Conservation (phyloP, 2,888 invertebrate genomes). For the Tetramorium bicarinatum region DNA sequence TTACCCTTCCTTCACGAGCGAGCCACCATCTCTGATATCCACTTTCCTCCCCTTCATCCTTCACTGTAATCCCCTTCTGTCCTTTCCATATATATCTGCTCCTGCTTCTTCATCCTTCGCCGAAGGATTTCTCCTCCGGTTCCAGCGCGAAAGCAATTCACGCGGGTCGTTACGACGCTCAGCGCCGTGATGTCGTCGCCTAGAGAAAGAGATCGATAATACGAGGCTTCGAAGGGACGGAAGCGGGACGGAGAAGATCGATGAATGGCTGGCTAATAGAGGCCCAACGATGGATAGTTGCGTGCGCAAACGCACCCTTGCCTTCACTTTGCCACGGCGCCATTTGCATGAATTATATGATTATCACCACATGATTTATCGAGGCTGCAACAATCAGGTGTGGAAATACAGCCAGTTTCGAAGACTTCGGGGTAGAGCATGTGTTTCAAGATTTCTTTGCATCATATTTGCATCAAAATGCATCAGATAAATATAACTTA, state of each 20-base stretch:
- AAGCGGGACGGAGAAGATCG: slow-evolving; percentile 68
- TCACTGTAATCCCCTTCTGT: slow-evolving; percentile 11
- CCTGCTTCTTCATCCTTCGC: slow-evolving; percentile 9
- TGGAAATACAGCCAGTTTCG: slow-evolving; percentile 4
- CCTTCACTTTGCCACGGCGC: slow-evolving; percentile 12
- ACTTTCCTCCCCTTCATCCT: slow-evolving; percentile 17
- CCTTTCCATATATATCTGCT: slow-evolving; percentile 27
- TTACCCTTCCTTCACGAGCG: not conserved
- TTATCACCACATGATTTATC: slow-evolving; percentile 65
- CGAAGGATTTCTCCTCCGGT: slow-evolving; percentile 18
- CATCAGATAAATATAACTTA: not conserved
- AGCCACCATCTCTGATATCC: slow-evolving; percentile 21
- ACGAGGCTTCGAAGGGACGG: slow-evolving; percentile 57
- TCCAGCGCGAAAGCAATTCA: not conserved
- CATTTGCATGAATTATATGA: slow-evolving; percentile 48
- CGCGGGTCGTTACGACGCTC: slow-evolving; percentile 27
- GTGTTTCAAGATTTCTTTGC: not conserved
- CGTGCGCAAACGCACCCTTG: slow-evolving; percentile 33
- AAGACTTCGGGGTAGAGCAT: not conserved
- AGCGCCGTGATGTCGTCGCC: slow-evolving; percentile 43
- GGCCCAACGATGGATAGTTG: slow-evolving; percentile 63
- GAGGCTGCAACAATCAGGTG: slow-evolving; percentile 40
- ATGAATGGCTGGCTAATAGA: slow-evolving; percentile 66
- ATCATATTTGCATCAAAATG: not conserved
- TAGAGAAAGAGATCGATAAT: slow-evolving; percentile 54